Evolutionary conservation across 2,888 invertebrate genomes (phyloP), one percentile per base, ranked within the genome.

Genomic region (Diaprepes abbreviatus): DNA sequence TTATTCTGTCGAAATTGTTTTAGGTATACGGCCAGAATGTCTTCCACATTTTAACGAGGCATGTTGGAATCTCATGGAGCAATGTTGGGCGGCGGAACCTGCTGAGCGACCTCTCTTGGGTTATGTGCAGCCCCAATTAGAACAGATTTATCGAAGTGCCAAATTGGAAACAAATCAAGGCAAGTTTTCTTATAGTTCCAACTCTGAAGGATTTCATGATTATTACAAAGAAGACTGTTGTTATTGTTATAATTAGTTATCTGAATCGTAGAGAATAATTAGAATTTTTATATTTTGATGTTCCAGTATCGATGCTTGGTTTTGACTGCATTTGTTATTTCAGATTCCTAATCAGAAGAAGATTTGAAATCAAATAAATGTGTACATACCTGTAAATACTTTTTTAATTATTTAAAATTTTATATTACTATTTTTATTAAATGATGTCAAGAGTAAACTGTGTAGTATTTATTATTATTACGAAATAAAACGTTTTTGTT

Each of bases 61-160:
- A 19, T 94, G 94, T 80, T 95, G 95, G 95, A 86, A 87, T 50
- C 85, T 95, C 35, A 95, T 95, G 95, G 88, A 91, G 80, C 88
- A 90, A 35, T 95, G 95, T 80, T 95, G 95, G 95, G 88, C 90
- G 28, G 89, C 91, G 0, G 92, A 94, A 72, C 92, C 94, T 0
- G 81, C 86, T 0, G 86, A 88, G 71, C 85, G 95, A 10, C 94
- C 95, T 0, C 85, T 93, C n/a, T 86, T 94, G 0, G 95, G 95
- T 1, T 89, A 92, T 75, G 89, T 95, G 0, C 91, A 93, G 77
- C 89, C 89, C 0, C 86, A 88, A 21, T 85, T 95, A 1, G 88
- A 90, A 77, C 82, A 83, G 6, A 89, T 91, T 35, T 82, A 81
- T 67, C 73, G 74, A 57, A 78, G 71, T 62, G 78, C 81, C 33